A percentile compares a stretch with the other conserved stretches of the same genome.
Conservation (phyloP, 2,113 vertebrate genomes). For the Colossoma macropomum region DNA sequence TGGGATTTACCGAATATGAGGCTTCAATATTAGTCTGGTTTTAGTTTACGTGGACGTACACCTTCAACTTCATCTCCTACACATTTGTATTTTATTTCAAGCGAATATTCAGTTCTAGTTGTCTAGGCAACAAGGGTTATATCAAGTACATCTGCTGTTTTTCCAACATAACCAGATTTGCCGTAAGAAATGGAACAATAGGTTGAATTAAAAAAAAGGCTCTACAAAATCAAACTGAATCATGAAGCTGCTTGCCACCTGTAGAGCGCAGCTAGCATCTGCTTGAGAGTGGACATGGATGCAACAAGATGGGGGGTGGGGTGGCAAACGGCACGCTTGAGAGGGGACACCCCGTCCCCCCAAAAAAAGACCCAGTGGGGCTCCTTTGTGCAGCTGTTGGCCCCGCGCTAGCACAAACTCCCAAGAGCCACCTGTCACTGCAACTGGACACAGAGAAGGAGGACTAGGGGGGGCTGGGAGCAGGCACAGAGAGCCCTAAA, state of each 20-base stretch:
- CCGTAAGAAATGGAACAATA: not conserved
- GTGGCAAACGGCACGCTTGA: constrained; percentile 71
- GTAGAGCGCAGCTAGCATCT: constrained; percentile 72
- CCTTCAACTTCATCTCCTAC: too few relatives aligned
- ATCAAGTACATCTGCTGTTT: not conserved
- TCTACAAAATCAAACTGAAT: not conserved
- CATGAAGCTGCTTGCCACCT: constrained; percentile 65
- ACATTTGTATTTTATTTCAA: too few relatives aligned
- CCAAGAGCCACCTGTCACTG: constrained; percentile 79
- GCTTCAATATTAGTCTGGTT: too few relatives aligned
- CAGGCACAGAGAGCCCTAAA: constrained; percentile 26
- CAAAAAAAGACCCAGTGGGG: constrained; percentile 68
- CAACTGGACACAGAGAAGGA: constrained; percentile 69
- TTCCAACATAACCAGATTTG: not conserved
- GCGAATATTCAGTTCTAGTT: not conserved
- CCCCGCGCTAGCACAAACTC: constrained; percentile 66
- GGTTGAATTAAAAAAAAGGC: not conserved
- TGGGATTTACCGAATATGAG: too few relatives aligned
- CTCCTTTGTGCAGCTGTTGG: constrained; percentile 81
- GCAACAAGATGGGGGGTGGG: constrained; percentile 30
- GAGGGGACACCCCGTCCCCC: constrained; percentile 63
- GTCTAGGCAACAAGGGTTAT: not conserved
- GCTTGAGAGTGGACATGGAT: constrained; percentile 66
- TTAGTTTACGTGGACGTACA: too few relatives aligned
- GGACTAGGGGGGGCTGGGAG: constrained; percentile 40